Conservation (phyloP, 2,888 invertebrate genomes). For the Hirtodrosophila trivittata region DNA sequence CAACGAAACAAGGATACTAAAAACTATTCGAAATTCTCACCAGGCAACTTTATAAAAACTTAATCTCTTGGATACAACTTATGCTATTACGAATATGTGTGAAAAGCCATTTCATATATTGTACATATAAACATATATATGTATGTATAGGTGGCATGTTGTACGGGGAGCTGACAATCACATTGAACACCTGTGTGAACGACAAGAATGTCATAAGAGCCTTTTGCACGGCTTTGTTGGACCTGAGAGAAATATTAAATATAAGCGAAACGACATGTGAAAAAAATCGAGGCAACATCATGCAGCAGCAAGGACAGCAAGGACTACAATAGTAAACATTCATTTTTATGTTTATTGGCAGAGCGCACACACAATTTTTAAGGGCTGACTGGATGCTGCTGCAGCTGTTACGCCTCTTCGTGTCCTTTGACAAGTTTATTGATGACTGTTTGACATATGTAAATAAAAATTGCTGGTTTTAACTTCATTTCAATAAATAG, state of each 20-base stretch:
- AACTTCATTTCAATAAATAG: conserved; percentile 14
- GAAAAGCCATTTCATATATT: conserved; percentile 4
- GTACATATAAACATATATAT: conserved; percentile 3
- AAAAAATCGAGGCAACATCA: too few species aligned
- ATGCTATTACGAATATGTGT: background rate
- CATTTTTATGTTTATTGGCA: conserved; percentile 50
- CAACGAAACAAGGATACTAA: too few species aligned
- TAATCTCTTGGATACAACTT: too few species aligned
- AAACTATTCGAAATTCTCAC: too few species aligned
- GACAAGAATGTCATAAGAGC: conserved; percentile 3
- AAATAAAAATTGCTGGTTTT: conserved; percentile 20
- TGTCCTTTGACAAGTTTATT: conserved; percentile 37
- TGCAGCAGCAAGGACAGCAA: conserved; percentile 22
- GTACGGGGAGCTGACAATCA: background rate
- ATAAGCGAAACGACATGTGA: conserved; percentile 51
- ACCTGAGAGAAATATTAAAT: conserved; percentile 46
- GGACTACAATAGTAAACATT: conserved; percentile 25
- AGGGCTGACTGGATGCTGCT: background rate
- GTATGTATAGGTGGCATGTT: background rate
- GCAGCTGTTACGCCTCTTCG: conserved; percentile 19
- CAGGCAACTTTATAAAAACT: too few species aligned
- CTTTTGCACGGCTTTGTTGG: conserved; percentile 19
- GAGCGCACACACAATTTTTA: background rate
- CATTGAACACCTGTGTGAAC: background rate
- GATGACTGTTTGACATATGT: conserved; percentile 49